Percentiles rank a stretch among this genome's conserved stretches.
Conservation (phyloP, 2,113 vertebrate genomes). For the Sceloporus tristichus region DNA sequence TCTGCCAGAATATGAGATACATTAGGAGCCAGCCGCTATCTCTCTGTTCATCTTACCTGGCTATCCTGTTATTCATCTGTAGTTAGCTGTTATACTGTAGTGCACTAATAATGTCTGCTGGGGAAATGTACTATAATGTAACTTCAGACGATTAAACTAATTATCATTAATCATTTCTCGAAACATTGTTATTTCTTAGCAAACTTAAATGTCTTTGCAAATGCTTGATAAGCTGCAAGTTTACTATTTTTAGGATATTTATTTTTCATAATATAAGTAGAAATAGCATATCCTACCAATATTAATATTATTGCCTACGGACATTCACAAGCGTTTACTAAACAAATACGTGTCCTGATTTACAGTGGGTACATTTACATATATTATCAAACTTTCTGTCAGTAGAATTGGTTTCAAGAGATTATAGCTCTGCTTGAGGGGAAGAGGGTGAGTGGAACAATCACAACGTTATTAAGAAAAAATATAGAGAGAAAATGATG, state of each 20-base stretch:
- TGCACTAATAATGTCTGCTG: no score
- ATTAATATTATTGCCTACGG: slow-evolving; percentile 53
- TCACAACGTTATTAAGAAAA: slow-evolving; percentile 54
- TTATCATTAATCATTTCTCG: background rate
- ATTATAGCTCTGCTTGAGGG: slow-evolving; percentile 59
- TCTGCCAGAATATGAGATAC: no score
- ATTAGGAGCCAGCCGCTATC: no score
- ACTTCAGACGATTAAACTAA: no score
- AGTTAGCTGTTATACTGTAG: no score
- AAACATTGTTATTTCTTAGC: background rate
- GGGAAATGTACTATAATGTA: no score
- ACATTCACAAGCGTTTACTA: slow-evolving; percentile 42
- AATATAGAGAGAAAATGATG: slow-evolving; percentile 59
- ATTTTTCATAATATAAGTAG: slow-evolving; percentile 53
- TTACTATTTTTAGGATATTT: slow-evolving; percentile 44
- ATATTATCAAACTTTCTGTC: slow-evolving; percentile 54
- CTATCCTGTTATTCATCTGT: no score
- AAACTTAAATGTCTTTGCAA: slow-evolving; percentile 41
- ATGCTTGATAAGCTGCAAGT: slow-evolving; percentile 40
- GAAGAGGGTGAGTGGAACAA: slow-evolving; percentile 36
- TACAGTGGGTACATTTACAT: slow-evolving; percentile 56
- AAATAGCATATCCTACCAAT: slow-evolving; percentile 41
- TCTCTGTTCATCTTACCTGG: no score
- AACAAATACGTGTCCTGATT: background rate
- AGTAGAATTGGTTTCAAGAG: slow-evolving; percentile 55